These are phyloP conservation scores for Orchesellides sinensis DNA, from an alignment of 2,888 invertebrate genomes.

Conservation along the genomic window DNA sequence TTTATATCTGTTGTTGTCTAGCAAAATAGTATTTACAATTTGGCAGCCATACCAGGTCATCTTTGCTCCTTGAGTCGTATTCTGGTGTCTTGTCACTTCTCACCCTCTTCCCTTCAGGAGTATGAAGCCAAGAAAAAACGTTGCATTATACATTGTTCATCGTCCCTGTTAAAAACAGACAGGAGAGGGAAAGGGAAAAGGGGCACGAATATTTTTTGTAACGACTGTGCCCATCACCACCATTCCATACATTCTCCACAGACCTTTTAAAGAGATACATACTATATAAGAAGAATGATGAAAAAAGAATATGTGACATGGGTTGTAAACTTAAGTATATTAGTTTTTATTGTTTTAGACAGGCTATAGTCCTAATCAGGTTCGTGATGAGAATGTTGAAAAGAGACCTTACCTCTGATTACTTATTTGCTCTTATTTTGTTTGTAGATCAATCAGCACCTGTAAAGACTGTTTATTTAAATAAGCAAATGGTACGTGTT, in stretches of 20 bases:
- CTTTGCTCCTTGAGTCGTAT: no score
- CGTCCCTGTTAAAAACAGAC: constrained; percentile 16
- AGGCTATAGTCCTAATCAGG: no score
- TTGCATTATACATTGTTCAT: not conserved
- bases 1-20: no score
- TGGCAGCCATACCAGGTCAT: constrained; percentile 17
- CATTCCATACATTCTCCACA: not conserved
- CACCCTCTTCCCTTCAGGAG: constrained; percentile 7
- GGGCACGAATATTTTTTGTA: constrained; percentile 44
- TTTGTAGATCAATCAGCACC: constrained; percentile 87
- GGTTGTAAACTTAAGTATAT: no score
- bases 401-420: no score
- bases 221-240: constrained; percentile 15
- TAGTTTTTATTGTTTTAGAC: not conserved
- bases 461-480: constrained; percentile 95
- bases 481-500: constrained; percentile 90
- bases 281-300: no score
- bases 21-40: constrained; percentile 11
- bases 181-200: no score
- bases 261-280: no score
- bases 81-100: constrained; percentile 28
- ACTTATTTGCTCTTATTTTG: constrained; percentile 1
- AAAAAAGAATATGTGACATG: constrained; percentile 16
- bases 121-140: constrained; percentile 9
- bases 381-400: no score